Conservation (phyloP, 2,888 invertebrate species). For the Agrilus mali region DNA sequence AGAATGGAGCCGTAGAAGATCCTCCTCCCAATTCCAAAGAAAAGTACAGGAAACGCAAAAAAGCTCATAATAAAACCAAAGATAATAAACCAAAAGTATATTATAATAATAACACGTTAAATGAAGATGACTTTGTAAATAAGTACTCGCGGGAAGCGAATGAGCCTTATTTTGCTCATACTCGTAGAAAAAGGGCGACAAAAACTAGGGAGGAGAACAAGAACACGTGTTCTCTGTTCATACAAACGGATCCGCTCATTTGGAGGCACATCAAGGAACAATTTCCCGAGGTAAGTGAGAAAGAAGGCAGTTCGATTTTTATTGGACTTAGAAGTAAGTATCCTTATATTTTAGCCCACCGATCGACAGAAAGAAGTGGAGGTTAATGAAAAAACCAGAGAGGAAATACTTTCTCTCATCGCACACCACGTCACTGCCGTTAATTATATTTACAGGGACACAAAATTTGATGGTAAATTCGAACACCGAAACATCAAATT, state of each 20-base stretch:
- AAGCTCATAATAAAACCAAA: conserved; percentile 8
- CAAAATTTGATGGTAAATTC: conserved; percentile 81
- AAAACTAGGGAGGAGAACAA: conserved; percentile 54
- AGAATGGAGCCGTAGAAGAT: conserved; percentile 55
- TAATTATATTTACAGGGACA: conserved; percentile 92
- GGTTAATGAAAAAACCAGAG: conserved; percentile 79
- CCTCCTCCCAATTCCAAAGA: conserved; percentile 24
- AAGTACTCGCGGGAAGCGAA: conserved; percentile 74
- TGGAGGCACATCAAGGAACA: conserved; percentile 87
- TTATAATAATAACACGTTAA: conserved; percentile 7
- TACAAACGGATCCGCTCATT: conserved; percentile 96
- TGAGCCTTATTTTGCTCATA: conserved; percentile 18
- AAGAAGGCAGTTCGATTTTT: not conserved
- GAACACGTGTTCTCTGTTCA: conserved; percentile 89
- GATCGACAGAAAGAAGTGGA: conserved; percentile 55
- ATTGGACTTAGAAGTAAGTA: not conserved
- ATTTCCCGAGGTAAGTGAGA: conserved; percentile 58
- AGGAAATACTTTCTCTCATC: conserved; percentile 94
- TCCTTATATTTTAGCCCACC: conserved; percentile 42
- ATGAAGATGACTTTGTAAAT: conserved; percentile 46
- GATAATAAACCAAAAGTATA: conserved; percentile 9
- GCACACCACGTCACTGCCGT: conserved; percentile 98
- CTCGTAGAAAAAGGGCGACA: conserved; percentile 35
- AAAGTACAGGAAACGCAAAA: conserved; percentile 16
- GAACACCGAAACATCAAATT: conserved; percentile 92